A percentile compares a stretch with the other conserved stretches of the same genome.
These are phyloP conservation scores for Amphipyra tragopoginis DNA, from an alignment of 2,888 invertebrate species.

Conservation along the genomic window DNA sequence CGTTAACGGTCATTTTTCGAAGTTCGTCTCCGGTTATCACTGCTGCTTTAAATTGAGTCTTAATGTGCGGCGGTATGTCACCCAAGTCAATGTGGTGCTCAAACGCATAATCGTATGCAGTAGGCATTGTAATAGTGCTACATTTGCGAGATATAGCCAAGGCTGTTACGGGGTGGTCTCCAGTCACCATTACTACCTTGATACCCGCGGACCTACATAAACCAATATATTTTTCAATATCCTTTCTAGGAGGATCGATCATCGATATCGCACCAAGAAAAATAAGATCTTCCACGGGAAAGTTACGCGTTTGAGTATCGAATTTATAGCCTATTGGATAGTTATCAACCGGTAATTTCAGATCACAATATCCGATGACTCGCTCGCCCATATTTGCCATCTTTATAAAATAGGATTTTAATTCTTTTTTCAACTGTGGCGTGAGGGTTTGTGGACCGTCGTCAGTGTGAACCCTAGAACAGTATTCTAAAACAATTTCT, in stretches of 20 bases:
- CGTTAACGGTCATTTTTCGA: constrained; percentile 87
- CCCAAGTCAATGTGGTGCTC: constrained; percentile 88
- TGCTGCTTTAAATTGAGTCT: constrained; percentile 78
- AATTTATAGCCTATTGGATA: constrained; percentile 90
- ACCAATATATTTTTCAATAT: constrained; percentile 92
- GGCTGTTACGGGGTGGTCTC: constrained; percentile 93
- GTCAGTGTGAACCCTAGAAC: constrained; percentile 88
- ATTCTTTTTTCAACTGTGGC: constrained; percentile 83
- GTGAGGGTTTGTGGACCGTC: constrained; percentile 88
- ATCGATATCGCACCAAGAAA: constrained; percentile 92
- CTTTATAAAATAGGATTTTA: constrained; percentile 92
- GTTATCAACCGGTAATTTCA: constrained; percentile 86
- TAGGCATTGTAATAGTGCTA: constrained; percentile 91
- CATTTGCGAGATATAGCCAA: constrained; percentile 92
- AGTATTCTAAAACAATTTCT: constrained; percentile 92
- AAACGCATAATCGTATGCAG: constrained; percentile 93
- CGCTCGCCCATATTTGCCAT: constrained; percentile 96
- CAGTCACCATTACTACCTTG: constrained; percentile 93
- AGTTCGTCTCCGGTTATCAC: constrained; percentile 88
- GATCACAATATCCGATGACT: constrained; percentile 95
- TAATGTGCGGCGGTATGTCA: constrained; percentile 86
- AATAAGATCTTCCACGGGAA: constrained; percentile 91
- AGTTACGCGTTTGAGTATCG: constrained; percentile 91
- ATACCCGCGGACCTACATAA: constrained; percentile 93
- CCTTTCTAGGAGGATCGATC: constrained; percentile 92